Evolutionary conservation across 2,113 vertebrate genomes (phyloP).

Genomic region (Noturus placidus): DNA sequence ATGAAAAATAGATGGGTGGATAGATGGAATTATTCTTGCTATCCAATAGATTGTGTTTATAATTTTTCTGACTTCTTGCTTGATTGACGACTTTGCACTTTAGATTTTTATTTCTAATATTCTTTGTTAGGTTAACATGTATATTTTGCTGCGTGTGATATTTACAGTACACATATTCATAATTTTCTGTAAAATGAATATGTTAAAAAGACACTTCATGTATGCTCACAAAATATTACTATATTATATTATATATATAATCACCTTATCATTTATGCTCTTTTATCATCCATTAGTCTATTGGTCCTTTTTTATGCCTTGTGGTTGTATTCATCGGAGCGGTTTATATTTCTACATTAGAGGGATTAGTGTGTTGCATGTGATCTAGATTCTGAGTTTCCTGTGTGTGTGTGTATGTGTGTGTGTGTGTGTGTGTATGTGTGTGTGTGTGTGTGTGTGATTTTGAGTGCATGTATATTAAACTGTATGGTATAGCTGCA

Average conservation of each 20-base stretch:
- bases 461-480: neutral
- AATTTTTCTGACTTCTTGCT: neutral
- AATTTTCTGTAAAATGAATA: neutral
- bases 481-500: neutral
- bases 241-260: no score
- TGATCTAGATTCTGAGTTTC: constrained; percentile 3
- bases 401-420: neutral
- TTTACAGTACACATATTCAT: neutral
- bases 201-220: neutral
- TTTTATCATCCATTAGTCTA: neutral
- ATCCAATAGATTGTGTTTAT: neutral
- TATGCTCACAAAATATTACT: neutral
- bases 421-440: neutral
- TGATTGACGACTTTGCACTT: neutral
- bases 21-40: neutral
- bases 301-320: no score
- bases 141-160: neutral
- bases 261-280: neutral
- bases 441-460: neutral
- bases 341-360: neutral
- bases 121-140: neutral
- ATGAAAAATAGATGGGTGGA: no score
- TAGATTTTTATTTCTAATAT: neutral
- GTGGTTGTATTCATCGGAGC: neutral
- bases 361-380: neutral